Evolutionary conservation across 2,888 invertebrate species (phyloP), one percentile per base, ranked within the genome.

Genomic region (Hecatera dysodea): DNA sequence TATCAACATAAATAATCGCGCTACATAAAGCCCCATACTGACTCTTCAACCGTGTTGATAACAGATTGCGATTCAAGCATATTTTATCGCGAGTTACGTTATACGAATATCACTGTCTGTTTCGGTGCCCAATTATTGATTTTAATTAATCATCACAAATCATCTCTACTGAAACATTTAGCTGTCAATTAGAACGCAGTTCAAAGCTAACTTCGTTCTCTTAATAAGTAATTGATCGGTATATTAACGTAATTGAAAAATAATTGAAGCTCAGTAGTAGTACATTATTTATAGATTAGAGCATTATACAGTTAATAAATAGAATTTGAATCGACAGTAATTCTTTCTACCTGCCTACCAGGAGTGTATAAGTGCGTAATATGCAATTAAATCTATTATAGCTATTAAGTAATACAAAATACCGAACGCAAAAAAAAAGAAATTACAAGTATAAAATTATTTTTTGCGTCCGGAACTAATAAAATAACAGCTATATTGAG

Each of bases 141-240:
- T 52, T 52, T 17, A 17, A 52, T 52, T 52, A 27, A 24, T 27
- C 17, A 52, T 27, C 44, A 24, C 39, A 24, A 61, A 19, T 39
- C 44, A 50, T 59, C 8, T 22, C 0, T 15, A 56, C 17, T 50
- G n/a, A 44, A 59, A 59, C 48, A 27, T 57, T 29, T 44, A 1
- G 46, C 59, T 29, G 46, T n/a, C 56, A 62, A 71, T 57, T 52
- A 65, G n/a, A 50, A 15, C 24, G n/a, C 5, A 57, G 27, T 46
- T 48, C 60, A 53, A 61, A 73, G 12, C 57, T 19, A 59, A 24
- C 39, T 48, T 70, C 27, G 60, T 27, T 22, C n/a, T 69, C 39
- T 66, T 52, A 50, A 75, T 70, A 48, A 42, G 4, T 53, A n/a
- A 27, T 55, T 75, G 46, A 66, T 71, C 48, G 19, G 60, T 39